These are phyloP conservation scores for Drymodes brunneopygia DNA, from an alignment of 2,113 vertebrate genomes.

Conservation along the genomic window DNA sequence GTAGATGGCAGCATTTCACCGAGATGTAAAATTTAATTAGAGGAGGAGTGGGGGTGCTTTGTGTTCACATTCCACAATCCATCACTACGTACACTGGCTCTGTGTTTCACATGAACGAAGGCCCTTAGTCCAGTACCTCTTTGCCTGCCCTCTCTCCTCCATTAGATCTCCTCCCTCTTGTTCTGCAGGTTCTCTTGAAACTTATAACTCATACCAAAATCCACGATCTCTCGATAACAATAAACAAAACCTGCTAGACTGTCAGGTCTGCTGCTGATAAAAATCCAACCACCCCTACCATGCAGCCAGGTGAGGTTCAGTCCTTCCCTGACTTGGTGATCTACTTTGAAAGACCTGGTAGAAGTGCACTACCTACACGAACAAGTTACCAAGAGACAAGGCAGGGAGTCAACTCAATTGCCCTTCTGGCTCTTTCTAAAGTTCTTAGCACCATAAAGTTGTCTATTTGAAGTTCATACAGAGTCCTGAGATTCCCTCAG, in stretches of 20 bases:
- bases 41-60: neutral
- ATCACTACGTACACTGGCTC: accelerated
- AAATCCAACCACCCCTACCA: neutral
- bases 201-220: neutral
- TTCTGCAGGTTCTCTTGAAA: constrained; percentile 1
- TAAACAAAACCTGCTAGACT: neutral
- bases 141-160: neutral
- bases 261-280: neutral
- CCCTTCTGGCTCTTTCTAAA: neutral
- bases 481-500: neutral
- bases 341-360: neutral
- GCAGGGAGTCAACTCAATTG: neutral
- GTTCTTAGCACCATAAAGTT: neutral
- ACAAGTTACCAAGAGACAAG: neutral
- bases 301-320: neutral
- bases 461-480: neutral
- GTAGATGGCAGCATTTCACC: neutral
- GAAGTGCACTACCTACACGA: neutral
- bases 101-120: neutral
- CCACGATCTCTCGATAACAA: neutral
- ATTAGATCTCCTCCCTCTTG: neutral
- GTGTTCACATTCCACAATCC: neutral
- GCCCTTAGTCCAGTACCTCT: neutral
- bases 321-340: neutral
- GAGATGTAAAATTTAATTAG: neutral